Percentiles rank a stretch among this genome's conserved stretches.
Evolutionary conservation across 2,888 invertebrate genomes (phyloP).

Genomic region (Lochmaea crataegi): DNA sequence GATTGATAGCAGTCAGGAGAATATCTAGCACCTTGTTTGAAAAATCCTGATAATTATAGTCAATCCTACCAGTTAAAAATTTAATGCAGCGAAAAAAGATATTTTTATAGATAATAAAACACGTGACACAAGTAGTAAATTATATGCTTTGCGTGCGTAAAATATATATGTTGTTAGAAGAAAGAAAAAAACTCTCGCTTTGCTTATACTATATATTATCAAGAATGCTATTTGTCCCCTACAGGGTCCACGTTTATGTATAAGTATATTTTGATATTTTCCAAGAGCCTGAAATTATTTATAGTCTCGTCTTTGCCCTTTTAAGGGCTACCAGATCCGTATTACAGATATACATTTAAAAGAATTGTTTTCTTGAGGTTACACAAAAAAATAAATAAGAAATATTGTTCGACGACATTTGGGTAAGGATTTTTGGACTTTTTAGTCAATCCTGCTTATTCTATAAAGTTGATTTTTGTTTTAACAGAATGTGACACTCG

Average conservation of each 20-base stretch:
- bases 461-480: too few relatives aligned
- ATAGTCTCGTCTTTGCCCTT: slow-evolving; percentile 3
- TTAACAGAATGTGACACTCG: too few relatives aligned
- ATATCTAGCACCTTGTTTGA: not conserved
- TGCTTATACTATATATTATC: not conserved
- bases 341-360: too few relatives aligned
- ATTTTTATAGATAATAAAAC: slow-evolving; percentile 22
- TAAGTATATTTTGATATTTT: slow-evolving; percentile 9
- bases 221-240: not conserved
- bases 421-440: too few relatives aligned
- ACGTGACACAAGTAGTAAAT: slow-evolving; percentile 25
- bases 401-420: too few relatives aligned
- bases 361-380: too few relatives aligned
- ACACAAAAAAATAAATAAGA: too few relatives aligned
- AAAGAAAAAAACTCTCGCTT: slow-evolving; percentile 1
- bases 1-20: too few relatives aligned
- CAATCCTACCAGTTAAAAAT: slow-evolving; percentile 9
- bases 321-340: not conserved
- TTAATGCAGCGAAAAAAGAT: slow-evolving; percentile 16
- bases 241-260: slow-evolving; percentile 1
- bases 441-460: too few relatives aligned
- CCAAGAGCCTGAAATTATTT: slow-evolving; percentile 14
- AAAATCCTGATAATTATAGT: not conserved
- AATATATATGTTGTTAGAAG: slow-evolving; percentile 10
- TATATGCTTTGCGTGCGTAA: slow-evolving; percentile 19